Percentiles rank a stretch among this genome's conserved stretches.
These are phyloP conservation scores for Rotaria sp. DNA, from an alignment of 2,888 invertebrate genomes.

Conservation along the genomic window DNA sequence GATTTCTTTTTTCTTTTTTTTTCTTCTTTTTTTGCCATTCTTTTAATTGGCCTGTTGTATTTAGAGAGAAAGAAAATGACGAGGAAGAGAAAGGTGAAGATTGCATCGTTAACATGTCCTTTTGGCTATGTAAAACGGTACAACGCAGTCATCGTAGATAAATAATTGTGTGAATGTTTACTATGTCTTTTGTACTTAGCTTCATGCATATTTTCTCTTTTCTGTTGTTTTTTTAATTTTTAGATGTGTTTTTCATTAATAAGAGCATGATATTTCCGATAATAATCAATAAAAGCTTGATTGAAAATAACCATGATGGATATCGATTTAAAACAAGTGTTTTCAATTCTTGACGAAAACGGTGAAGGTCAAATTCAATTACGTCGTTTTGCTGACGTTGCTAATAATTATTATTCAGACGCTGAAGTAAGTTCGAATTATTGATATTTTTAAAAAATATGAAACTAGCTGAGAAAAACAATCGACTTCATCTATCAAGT, in stretches of 20 bases:
- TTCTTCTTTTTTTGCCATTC: neutral
- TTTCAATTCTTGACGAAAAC: slow-evolving; percentile 18
- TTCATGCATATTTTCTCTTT: neutral
- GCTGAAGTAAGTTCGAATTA: neutral
- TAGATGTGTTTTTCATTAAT: neutral
- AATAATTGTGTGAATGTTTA: neutral
- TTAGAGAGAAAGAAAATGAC: no score
- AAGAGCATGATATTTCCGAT: neutral
- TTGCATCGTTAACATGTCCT: neutral
- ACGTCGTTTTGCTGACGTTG: neutral
- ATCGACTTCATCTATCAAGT: neutral
- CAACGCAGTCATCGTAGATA: neutral
- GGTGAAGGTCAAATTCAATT: neutral
- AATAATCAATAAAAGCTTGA: neutral
- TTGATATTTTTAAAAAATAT: no score
- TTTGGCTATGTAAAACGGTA: neutral
- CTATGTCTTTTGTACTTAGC: neutral
- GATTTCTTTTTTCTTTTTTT: neutral
- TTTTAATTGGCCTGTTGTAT: neutral
- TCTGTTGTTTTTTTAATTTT: neutral
- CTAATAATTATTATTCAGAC: slow-evolving; percentile 6
- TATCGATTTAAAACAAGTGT: neutral
- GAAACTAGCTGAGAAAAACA: neutral
- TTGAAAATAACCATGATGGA: neutral
- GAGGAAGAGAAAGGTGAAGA: neutral